phyloP scores from a whole-genome alignment of 2,797 vertebrate genomes.

The Pseudochirops cupreus region DNA sequence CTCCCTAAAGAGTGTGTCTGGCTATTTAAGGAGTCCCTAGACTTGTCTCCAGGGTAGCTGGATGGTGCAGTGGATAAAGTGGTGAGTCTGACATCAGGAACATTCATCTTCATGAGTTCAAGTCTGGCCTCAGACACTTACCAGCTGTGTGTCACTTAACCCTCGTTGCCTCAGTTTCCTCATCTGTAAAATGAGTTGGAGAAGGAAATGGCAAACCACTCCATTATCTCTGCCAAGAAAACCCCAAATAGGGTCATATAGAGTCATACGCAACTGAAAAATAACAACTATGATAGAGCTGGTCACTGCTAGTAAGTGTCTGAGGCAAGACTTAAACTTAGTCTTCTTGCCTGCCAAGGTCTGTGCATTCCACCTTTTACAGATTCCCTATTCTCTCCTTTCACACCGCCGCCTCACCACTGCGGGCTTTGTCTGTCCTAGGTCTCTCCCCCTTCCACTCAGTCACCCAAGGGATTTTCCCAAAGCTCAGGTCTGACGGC shows the following conservation, averaged over 20 bases:
- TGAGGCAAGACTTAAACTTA: not conserved
- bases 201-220: too few relatives aligned
- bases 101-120: too few relatives aligned
- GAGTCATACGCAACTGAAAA: not conserved
- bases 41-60: not conserved
- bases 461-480: not conserved
- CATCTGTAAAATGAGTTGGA: too few relatives aligned
- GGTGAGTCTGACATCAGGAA: too few relatives aligned
- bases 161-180: too few relatives aligned
- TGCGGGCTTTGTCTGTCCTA: too few relatives aligned
- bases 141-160: too few relatives aligned
- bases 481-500: too few relatives aligned
- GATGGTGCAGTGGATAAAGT: too few relatives aligned
- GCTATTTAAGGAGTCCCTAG: not conserved
- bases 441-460: not conserved
- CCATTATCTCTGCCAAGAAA: too few relatives aligned
- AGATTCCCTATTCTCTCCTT: not conserved
- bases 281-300: not conserved
- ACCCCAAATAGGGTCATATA: too few relatives aligned
- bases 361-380: not conserved
- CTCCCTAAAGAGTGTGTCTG: not conserved
- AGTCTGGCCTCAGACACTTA: too few relatives aligned
- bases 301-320: not conserved
- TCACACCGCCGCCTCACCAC: not conserved
- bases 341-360: not conserved